Base-by-base conservation (phyloP, 2,113 vertebrate genomes). In the Myocastor coypus region DNA sequence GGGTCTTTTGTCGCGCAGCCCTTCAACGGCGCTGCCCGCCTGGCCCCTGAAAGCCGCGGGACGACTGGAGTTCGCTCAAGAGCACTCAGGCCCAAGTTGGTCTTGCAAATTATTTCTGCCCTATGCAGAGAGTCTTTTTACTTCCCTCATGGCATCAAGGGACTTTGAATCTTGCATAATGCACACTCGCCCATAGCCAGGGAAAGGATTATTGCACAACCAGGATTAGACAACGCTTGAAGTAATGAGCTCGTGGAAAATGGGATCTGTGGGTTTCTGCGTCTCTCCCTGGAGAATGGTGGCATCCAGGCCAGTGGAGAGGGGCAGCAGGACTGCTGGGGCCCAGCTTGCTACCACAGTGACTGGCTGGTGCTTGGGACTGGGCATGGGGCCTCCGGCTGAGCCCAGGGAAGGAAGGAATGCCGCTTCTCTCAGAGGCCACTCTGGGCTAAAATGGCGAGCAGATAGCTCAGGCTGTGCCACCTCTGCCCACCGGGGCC, bases 91-190 rank as follows among this genome's bases (percentile, higher is more conserved):
- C 92, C 80, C 92, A 87, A 95, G 93, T 86, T 95, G 97, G 97
- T 98, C 98, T 98, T 98, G 98, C 98, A 98, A 98, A 98, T 98
- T 98, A 98, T 97, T 96, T 5, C 98, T 98, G 97, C 96, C 94
- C 97, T 84, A 1, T 75, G 95, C 83, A 94, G 97, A 93, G 97
- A 90, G 95, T 77, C 94, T 96, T 98, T 98, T 98, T 97, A 94
- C 96, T 93, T 97, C 94, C 32, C 97, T 88, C 16, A 0, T 93
- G 90, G 88, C 97, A 95, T 94, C 97, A 81, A 97, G 96, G 46
- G 96, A 93, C 98, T 98, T 97, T 98, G 98, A 94, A 98, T 98
- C 97, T n/a, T 0, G 89, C 96, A 86, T 83, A 85, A 96, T 57
- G 75, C 77, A 4, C 28, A 37, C 64, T 75, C 87, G 24, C 59